phyloP scores from a whole-genome alignment of 1,140 invertebrate species.

The Brachionus angularis region DNA sequence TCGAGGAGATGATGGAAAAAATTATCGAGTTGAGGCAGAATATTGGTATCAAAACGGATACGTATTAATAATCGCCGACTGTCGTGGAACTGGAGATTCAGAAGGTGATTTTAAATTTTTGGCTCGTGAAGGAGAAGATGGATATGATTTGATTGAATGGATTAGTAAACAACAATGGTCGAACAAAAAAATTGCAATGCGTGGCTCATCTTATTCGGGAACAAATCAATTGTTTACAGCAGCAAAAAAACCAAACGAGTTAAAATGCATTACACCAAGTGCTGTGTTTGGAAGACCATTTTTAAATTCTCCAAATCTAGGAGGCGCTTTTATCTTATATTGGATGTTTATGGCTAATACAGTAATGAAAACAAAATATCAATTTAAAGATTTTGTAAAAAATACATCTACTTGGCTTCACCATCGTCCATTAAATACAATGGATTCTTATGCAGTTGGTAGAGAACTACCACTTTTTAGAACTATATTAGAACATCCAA shows the following conservation, averaged over 20 bases:
- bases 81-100: slow-evolving; percentile 22
- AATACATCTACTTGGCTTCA: background rate
- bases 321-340: background rate
- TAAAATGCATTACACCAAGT: slow-evolving; percentile 18
- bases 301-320: background rate
- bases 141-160: slow-evolving; percentile 37
- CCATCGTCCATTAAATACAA: slow-evolving; percentile 20
- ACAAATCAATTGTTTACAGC: slow-evolving; percentile 42
- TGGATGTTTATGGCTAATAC: too few relatives aligned
- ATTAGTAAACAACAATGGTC: slow-evolving; percentile 7
- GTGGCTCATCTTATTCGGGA: slow-evolving; percentile 28
- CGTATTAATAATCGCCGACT: slow-evolving; percentile 22
- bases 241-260: background rate
- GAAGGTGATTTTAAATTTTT: slow-evolving; percentile 2
- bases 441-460: slow-evolving; percentile 1
- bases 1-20: background rate
- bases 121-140: background rate
- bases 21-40: background rate
- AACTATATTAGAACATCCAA: slow-evolving; percentile 4
- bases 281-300: background rate
- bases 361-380: background rate
- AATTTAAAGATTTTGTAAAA: background rate
- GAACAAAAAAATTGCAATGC: slow-evolving; percentile 30
- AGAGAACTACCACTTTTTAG: background rate
- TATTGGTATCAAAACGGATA: slow-evolving; percentile 12